Conservation (phyloP, 2,888 invertebrate species). For the Ctenicera cuprea region DNA sequence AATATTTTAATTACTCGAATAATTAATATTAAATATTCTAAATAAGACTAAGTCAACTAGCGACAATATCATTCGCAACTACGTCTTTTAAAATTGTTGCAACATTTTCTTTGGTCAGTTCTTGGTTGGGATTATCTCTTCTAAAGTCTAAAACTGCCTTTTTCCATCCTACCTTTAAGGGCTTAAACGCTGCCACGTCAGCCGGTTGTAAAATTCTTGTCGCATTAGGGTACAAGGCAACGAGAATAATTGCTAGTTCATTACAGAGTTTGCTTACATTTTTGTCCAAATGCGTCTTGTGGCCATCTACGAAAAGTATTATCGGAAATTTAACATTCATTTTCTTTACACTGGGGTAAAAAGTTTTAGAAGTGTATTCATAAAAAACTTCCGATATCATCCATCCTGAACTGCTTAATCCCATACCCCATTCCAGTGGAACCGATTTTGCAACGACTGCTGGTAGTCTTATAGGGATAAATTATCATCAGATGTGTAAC, state of each 20-base stretch:
- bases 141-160: constrained; percentile 26
- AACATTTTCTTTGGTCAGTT: constrained; percentile 43
- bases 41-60: no score
- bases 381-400: constrained; percentile 48
- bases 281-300: background rate
- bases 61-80: background rate
- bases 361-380: background rate
- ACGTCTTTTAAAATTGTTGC: constrained; percentile 16
- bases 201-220: constrained; percentile 50
- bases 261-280: background rate
- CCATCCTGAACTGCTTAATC: no score
- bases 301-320: constrained; percentile 3
- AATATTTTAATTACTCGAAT: no score
- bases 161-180: constrained; percentile 51
- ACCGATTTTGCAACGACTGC: no score
- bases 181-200: constrained; percentile 52
- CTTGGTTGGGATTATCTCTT: constrained; percentile 16
- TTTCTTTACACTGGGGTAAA: no score
- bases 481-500: no score
- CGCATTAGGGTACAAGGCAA: constrained; percentile 42
- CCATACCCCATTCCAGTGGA: no score
- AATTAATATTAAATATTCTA: no score
- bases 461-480: no score
- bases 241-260: background rate
- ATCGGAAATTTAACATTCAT: background rate